These are phyloP conservation scores for Pagetopsis macropterus DNA, from an alignment of 2,797 vertebrate genomes.

Conservation along the genomic window DNA sequence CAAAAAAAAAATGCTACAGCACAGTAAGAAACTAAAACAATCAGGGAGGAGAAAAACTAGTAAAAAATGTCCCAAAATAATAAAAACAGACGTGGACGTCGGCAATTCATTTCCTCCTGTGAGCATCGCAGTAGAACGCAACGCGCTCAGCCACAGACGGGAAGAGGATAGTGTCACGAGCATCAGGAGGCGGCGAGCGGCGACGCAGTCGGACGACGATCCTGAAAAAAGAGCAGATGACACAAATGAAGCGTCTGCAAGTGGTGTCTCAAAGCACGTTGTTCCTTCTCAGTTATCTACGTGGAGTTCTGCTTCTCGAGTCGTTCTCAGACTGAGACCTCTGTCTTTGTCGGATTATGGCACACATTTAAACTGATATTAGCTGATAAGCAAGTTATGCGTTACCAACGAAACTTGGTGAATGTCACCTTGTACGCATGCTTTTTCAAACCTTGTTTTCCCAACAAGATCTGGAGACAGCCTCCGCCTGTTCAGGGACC, in stretches of 20 bases:
- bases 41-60: slow-evolving; percentile 48
- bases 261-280: slow-evolving; percentile 55
- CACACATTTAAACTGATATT: slow-evolving; percentile 9
- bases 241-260: slow-evolving; percentile 76
- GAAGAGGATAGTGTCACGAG: slow-evolving; percentile 80
- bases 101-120: slow-evolving; percentile 80
- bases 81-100: slow-evolving; percentile 76
- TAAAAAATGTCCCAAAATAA: slow-evolving; percentile 77
- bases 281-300: slow-evolving; percentile 30
- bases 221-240: slow-evolving; percentile 87
- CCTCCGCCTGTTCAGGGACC: slow-evolving; percentile 41
- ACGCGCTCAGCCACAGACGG: slow-evolving; percentile 85
- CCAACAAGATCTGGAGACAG: slow-evolving; percentile 19
- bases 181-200: slow-evolving; percentile 82
- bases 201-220: slow-evolving; percentile 81
- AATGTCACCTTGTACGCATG: slow-evolving; percentile 16
- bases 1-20: slow-evolving; percentile 64
- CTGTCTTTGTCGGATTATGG: neutral
- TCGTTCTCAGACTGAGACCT: slow-evolving; percentile 8
- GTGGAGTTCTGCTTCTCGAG: slow-evolving; percentile 17
- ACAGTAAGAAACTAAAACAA: slow-evolving; percentile 71
- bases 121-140: slow-evolving; percentile 81
- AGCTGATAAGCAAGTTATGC: slow-evolving; percentile 8
- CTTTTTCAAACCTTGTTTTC: slow-evolving; percentile 18
- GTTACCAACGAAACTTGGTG: slow-evolving; percentile 16